Base-by-base conservation (phyloP, 2,113 vertebrate genomes). In the Lycaon pictus region DNA sequence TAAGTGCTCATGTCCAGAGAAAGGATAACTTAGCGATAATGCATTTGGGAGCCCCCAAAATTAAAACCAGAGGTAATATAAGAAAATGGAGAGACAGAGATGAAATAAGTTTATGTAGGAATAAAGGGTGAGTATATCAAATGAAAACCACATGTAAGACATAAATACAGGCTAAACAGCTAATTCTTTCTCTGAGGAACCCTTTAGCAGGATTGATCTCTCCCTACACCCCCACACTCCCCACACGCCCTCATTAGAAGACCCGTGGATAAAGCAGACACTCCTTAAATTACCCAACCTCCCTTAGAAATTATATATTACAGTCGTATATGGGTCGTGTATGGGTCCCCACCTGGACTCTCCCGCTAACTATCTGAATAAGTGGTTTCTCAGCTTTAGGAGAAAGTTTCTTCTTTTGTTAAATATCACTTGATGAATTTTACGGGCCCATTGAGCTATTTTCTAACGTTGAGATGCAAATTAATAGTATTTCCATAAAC, bases 11-110 rank as follows among this genome's bases (percentile, higher is more conserved):
- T 93, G 56, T 92, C 95, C 55, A 77, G 53, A 88, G 76, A 96
- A 72, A 92, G 17, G 16, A 51, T 76, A 74, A 67, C 16, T 43
- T 72, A 37, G 27, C 22, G 87, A 69, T 62, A 93, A 51, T 43
- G 48, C 29, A 2, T 77, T 48, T 37, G 83, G 79, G 53, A 94
- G 55, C 72, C 77, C 53, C 79, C 12, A 22, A 96, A 80, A 94
- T 95, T 94, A 97, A 96, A 97, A 91, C 92, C 92, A 74, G 67
- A 95, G 79, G 51, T 76, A 74, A 93, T 81, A 22, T 16, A 90
- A 85, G 67, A 90, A 96, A 93, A 95, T 11, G 2, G 32, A 79
- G 94, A 96, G 89, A 89, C 37, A 56, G 77, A 48, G 88, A 69
- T 53, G 8, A 86, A 88, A 92, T 65, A 88, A 56, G 58, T 65